Conservation (phyloP, 2,888 invertebrate genomes). For the Scelioninae gen. 2 region DNA sequence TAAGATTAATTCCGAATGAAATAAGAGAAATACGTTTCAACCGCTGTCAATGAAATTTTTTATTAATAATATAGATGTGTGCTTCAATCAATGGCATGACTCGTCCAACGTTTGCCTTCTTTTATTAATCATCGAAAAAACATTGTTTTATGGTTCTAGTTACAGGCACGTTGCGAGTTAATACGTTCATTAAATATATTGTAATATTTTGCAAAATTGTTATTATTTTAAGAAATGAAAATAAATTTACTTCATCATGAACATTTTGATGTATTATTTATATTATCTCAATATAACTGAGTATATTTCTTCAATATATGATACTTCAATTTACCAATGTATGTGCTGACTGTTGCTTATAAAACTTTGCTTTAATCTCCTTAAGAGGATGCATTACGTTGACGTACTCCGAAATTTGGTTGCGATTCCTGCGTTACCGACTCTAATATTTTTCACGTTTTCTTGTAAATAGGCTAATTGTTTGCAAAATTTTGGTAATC, state of each 20-base stretch:
- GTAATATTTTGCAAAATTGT: slow-evolving; percentile 44
- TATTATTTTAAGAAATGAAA: slow-evolving; percentile 30
- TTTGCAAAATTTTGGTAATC: too few relatives aligned
- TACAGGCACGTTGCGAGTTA: slow-evolving; percentile 7
- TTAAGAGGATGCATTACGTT: too few relatives aligned
- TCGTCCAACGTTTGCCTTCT: slow-evolving; percentile 7
- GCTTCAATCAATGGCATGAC: slow-evolving; percentile 2
- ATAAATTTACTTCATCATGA: slow-evolving; percentile 7
- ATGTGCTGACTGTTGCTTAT: too few relatives aligned
- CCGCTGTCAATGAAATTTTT: slow-evolving; percentile 14
- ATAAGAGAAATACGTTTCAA: neutral
- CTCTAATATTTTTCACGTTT: too few relatives aligned
- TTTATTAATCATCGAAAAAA: slow-evolving; percentile 29
- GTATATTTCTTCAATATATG: too few relatives aligned
- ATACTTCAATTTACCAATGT: too few relatives aligned
- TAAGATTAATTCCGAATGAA: slow-evolving; percentile 41
- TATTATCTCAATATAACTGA: too few relatives aligned
- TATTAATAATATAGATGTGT: slow-evolving; percentile 7
- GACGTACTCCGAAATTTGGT: too few relatives aligned
- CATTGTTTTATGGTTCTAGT: slow-evolving; percentile 31
- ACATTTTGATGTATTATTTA: neutral
- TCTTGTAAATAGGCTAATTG: too few relatives aligned
- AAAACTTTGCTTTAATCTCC: too few relatives aligned
- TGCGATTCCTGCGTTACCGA: too few relatives aligned
- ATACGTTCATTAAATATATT: slow-evolving; percentile 15